Percentiles rank a stretch among this genome's conserved stretches.
Evolutionary conservation across 2,113 vertebrate genomes (phyloP).

Genomic region (Tachysurus fulvidraco): DNA sequence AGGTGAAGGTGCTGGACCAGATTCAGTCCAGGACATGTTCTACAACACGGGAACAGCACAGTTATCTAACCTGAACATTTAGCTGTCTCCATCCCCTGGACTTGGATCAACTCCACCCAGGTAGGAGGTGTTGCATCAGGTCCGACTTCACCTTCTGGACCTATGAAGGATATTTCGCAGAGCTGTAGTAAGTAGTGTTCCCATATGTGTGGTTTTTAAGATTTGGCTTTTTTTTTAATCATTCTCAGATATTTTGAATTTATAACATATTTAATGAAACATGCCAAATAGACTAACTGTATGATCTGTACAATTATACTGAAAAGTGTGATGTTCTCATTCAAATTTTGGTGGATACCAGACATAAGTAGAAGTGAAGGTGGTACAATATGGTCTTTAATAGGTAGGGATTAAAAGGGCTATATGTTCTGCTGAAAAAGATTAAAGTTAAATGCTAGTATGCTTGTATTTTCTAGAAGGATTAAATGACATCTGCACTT

Average conservation of each 20-base stretch:
- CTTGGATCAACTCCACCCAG: neutral
- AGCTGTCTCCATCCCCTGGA: neutral
- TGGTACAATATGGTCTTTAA: neutral
- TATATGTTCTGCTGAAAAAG: neutral
- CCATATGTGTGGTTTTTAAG: neutral
- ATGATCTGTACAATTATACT: neutral
- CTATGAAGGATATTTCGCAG: neutral
- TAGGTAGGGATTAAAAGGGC: neutral
- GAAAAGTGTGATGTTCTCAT: neutral
- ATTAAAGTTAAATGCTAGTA: neutral
- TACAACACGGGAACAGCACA: neutral
- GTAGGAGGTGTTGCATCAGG: neutral
- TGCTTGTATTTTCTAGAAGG: neutral
- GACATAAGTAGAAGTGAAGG: neutral
- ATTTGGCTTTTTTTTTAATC: neutral
- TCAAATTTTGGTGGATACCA: neutral
- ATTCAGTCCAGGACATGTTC: neutral
- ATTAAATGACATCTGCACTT: neutral
- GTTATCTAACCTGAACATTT: neutral
- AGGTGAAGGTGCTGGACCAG: neutral
- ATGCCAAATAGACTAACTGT: neutral
- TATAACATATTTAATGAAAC: neutral
- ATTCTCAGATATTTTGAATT: neutral
- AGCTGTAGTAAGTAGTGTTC: neutral
- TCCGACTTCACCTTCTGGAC: neutral